Evolutionary conservation across 2,113 vertebrate species (phyloP), one percentile per base, ranked within the genome.

Genomic region (Epinephelus fuscoguttatus): DNA sequence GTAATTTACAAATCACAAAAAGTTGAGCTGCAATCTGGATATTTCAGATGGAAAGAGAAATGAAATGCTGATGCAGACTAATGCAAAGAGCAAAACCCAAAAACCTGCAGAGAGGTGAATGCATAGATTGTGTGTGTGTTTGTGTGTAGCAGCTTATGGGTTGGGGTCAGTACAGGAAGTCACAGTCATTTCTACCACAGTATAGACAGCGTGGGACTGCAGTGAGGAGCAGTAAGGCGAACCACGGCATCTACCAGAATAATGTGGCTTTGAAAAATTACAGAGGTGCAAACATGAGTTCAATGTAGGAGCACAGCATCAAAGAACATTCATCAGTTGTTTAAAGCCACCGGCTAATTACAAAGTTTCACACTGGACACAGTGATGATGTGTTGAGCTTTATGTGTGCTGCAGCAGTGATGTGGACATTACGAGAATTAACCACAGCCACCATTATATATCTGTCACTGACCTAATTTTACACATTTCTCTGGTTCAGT

Each of bases 141-240:
- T 59, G 78, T 57, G 33, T 50, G 55, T 21, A 11, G 56, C 59
- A 81, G 75, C 1, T 76, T 6, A 52, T 47, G 69, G 52, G 79
- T 80, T 87, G 83, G 83, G 89, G 91, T 92, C 91, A 84, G 50
- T n/a, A 42, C 89, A 91, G 92, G 91, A 93, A 92, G 87, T 92
- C 60, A 74, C 64, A 89, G 53, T 92, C 88, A 88, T 89, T 77
- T 93, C 71, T 45, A 73, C 33, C 30, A 0, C 0, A 23, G n/a
- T 33, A 60, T 0, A 77, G 13, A 72, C 13, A 74, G 63, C 42
- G 4, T 70, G 64, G 25, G 68, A 52, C 78, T 87, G 88, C 11
- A 30, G 75, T 66, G 45, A 80, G 6, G 17, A 82, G 80, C 69
- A 75, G 53, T 49, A 10, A 67, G 3, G 27, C 47, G 78, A 86